phyloP scores from a whole-genome alignment of 2,888 invertebrate genomes.

The Diarsia rubi region DNA sequence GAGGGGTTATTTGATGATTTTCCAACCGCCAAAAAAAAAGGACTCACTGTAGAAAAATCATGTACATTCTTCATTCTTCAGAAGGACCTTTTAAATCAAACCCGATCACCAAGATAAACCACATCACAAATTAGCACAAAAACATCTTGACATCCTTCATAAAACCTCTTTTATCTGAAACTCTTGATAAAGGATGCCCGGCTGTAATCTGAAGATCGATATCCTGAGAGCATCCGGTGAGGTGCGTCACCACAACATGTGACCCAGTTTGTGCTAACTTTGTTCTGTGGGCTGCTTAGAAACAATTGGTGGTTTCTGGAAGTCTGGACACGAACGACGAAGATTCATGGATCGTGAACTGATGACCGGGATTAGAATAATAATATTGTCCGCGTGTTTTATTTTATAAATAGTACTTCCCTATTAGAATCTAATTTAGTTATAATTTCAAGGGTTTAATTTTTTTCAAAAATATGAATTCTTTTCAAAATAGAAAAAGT shows the following conservation, averaged over 20 bases:
- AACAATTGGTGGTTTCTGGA: background rate
- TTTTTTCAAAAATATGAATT: no score
- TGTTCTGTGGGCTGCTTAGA: slow-evolving; percentile 1
- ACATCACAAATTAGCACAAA: slow-evolving; percentile 6
- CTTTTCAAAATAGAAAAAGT: no score
- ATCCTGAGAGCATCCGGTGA: slow-evolving; percentile 28
- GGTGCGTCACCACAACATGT: slow-evolving; percentile 16
- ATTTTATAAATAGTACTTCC: no score
- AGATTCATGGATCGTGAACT: no score
- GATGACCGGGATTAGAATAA: no score
- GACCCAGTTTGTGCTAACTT: slow-evolving; percentile 36
- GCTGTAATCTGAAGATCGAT: slow-evolving; percentile 43
- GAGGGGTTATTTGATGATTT: no score
- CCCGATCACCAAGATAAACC: background rate
- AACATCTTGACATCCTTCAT: background rate
- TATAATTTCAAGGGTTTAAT: no score
- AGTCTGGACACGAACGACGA: background rate
- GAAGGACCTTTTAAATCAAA: background rate
- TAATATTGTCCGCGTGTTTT: no score
- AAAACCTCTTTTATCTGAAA: background rate
- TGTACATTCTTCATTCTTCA: no score
- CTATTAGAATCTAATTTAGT: no score
- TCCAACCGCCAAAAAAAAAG: no score
- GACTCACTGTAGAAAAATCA: no score
- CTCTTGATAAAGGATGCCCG: slow-evolving; percentile 22